phyloP scores from a whole-genome alignment of 1,140 invertebrate genomes.

The Epicauta chinensis region DNA sequence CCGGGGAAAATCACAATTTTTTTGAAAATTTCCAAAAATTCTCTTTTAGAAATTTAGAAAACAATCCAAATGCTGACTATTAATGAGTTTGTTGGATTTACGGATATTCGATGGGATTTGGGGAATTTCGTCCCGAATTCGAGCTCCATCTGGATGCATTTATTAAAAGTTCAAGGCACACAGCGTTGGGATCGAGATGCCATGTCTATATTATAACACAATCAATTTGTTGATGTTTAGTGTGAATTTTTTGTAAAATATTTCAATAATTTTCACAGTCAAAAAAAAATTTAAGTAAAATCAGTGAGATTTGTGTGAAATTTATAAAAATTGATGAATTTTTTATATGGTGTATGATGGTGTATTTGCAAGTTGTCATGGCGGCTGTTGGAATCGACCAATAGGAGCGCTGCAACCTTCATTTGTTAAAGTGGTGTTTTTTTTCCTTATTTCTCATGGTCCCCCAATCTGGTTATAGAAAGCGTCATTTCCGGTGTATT shows the following conservation, averaged over 20 bases:
- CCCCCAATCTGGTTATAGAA: no score
- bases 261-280: no score
- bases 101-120: no score
- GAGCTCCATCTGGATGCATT: constrained; percentile 7
- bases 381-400: constrained; percentile 53
- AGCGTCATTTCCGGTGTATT: no score
- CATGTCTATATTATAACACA: constrained; percentile 6
- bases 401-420: constrained; percentile 52
- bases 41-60: no score
- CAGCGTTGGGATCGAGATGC: constrained; percentile 25
- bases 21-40: not conserved
- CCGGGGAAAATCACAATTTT: not conserved
- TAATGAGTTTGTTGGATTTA: no score
- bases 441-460: no score
- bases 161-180: not conserved
- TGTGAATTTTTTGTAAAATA: not conserved
- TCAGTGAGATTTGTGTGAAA: no score
- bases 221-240: constrained; percentile 23
- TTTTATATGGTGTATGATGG: constrained; percentile 1
- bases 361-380: constrained; percentile 51
- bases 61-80: no score
- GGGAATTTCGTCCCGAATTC: not conserved
- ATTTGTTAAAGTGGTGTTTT: constrained; percentile 45
- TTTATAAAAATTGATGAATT: not conserved
- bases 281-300: no score